A percentile compares a stretch with the other conserved stretches of the same genome.
Evolutionary conservation across 1,140 invertebrate genomes (phyloP).

Genomic region (Halictus rubicundus): DNA sequence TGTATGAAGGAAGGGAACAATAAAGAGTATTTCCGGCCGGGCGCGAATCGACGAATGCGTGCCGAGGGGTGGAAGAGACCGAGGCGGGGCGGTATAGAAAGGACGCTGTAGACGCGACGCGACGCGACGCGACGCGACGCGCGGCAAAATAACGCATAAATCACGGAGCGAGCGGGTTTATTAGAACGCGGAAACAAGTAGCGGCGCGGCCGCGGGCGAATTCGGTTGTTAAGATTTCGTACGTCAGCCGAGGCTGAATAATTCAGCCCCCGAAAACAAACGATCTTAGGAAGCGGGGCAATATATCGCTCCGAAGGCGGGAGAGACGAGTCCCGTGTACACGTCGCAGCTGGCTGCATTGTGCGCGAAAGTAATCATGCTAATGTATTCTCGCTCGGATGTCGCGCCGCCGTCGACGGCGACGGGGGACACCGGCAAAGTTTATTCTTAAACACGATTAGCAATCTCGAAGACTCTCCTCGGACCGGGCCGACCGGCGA

Average conservation of each 20-base stretch:
- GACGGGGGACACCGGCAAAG: slow-evolving; percentile 38
- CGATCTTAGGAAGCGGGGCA: slow-evolving; percentile 60
- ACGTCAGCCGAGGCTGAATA: slow-evolving; percentile 57
- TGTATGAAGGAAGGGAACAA: too few relatives aligned
- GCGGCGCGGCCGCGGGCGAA: slow-evolving; percentile 27
- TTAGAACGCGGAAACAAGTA: slow-evolving; percentile 39
- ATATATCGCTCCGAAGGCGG: slow-evolving; percentile 46
- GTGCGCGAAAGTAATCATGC: slow-evolving; percentile 66
- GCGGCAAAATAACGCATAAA: slow-evolving; percentile 15
- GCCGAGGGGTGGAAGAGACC: background rate
- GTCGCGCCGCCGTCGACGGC: slow-evolving; percentile 23
- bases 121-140: background rate
- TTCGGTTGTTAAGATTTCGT: slow-evolving; percentile 61
- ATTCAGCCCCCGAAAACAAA: slow-evolving; percentile 59
- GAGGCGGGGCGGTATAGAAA: too few relatives aligned
- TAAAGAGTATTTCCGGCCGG: too few relatives aligned
- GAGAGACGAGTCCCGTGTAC: slow-evolving; percentile 59
- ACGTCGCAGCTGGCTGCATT: slow-evolving; percentile 62
- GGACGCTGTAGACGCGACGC: background rate
- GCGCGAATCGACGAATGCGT: too few relatives aligned
- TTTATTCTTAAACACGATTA: slow-evolving; percentile 69
- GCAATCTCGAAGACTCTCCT: slow-evolving; percentile 47
- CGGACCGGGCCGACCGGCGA: background rate
- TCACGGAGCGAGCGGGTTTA: slow-evolving; percentile 24
- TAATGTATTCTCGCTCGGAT: slow-evolving; percentile 64